Conservation (phyloP, 2,888 invertebrate genomes). For the Ectemnius cavifrons region DNA sequence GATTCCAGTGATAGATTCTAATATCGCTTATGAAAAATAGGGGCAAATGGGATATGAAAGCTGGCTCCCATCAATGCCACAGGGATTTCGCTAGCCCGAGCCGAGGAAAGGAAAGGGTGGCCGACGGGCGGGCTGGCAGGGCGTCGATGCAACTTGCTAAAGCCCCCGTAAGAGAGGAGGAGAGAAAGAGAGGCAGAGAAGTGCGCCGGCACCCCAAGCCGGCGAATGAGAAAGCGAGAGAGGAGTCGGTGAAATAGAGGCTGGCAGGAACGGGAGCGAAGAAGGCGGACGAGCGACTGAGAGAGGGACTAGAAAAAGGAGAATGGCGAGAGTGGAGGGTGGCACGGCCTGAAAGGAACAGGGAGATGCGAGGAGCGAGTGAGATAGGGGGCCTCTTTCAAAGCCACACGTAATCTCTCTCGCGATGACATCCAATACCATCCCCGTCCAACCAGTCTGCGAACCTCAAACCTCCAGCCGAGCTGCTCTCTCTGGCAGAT, state of each 20-base stretch:
- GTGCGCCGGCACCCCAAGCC: constrained; percentile 1
- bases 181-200: constrained; percentile 23
- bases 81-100: constrained; percentile 31
- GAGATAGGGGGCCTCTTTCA: constrained; percentile 62
- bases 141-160: constrained; percentile 38
- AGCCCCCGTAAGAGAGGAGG: constrained; percentile 33
- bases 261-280: constrained; percentile 26
- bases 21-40: constrained; percentile 70
- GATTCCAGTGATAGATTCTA: constrained; percentile 65
- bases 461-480: constrained; percentile 61
- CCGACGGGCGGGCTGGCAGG: no score
- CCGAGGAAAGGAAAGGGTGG: constrained; percentile 20
- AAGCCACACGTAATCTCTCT: constrained; percentile 72
- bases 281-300: constrained; percentile 28
- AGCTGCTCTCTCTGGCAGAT: constrained; percentile 55
- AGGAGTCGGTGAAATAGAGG: constrained; percentile 6
- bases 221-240: constrained; percentile 41
- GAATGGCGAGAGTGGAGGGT: background rate
- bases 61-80: constrained; percentile 56
- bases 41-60: constrained; percentile 64
- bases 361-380: constrained; percentile 34
- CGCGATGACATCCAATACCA: constrained; percentile 72
- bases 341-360: constrained; percentile 24
- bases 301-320: constrained; percentile 22
- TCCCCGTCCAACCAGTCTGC: constrained; percentile 62